phyloP scores from a whole-genome alignment of 2,888 invertebrate genomes.

The Drosophila merina region DNA sequence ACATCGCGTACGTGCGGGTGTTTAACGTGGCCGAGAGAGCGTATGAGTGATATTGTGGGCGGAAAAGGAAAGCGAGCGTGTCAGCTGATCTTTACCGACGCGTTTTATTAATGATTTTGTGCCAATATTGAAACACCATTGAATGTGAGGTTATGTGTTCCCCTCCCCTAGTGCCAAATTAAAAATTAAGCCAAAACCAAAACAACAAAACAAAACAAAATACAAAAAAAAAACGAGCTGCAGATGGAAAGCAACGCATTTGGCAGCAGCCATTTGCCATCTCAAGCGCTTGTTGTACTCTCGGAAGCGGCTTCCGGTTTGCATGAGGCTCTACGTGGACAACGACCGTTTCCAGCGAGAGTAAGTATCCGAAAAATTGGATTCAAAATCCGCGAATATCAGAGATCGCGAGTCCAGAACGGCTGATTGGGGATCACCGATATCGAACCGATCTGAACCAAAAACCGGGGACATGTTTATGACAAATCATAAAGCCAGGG shows the following conservation, averaged over 20 bases:
- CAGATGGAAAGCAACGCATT: constrained; percentile 91
- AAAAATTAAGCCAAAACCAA: constrained; percentile 32
- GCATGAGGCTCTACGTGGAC: constrained; percentile 90
- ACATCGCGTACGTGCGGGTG: constrained; percentile 81
- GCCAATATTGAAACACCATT: constrained; percentile 25
- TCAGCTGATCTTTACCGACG: constrained; percentile 47
- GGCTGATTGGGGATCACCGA: constrained; percentile 25
- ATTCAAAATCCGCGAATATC: neutral
- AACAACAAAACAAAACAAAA: constrained; percentile 29
- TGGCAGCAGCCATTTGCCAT: constrained; percentile 89
- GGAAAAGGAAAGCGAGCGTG: constrained; percentile 6
- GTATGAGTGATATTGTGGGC: constrained; percentile 21
- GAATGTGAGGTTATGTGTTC: constrained; percentile 41
- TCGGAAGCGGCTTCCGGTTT: constrained; percentile 90
- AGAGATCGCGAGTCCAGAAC: neutral
- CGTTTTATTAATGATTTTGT: constrained; percentile 25
- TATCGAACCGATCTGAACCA: neutral
- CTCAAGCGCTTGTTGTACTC: constrained; percentile 90
- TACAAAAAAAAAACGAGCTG: constrained; percentile 42
- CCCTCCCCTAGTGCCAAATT: constrained; percentile 36
- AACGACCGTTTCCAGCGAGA: constrained; percentile 90
- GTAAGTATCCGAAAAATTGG: constrained; percentile 82
- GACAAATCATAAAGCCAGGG: constrained; percentile 71
- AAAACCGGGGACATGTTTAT: constrained; percentile 67
- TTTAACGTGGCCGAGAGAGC: constrained; percentile 35